phyloP scores from a whole-genome alignment of 2,797 vertebrate species.

The Tarsius wallacei region DNA sequence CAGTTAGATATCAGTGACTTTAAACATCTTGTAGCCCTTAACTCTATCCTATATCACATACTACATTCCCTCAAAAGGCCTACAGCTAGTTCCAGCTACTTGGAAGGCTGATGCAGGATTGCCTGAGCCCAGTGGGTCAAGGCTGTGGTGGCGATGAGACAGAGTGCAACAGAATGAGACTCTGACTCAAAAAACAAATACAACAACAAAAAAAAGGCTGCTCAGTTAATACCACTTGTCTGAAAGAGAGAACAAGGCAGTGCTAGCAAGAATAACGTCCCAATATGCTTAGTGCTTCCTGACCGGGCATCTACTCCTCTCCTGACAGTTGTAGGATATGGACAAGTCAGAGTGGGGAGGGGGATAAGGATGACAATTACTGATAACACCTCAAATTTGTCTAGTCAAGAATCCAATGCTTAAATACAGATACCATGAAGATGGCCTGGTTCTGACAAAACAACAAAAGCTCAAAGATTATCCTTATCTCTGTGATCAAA shows the following conservation, averaged over 20 bases:
- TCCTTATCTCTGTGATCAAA: not conserved
- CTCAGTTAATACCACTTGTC: not conserved
- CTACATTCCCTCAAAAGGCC: not conserved
- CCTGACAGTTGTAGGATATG: not conserved
- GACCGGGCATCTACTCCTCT: not conserved
- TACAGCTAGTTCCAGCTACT: not conserved
- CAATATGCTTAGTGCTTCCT: not conserved
- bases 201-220: too few relatives aligned
- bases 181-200: too few relatives aligned
- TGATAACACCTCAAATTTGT: not conserved
- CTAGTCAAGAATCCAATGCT: not conserved
- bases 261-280: not conserved
- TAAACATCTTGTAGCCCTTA: conserved; percentile 38
- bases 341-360: not conserved
- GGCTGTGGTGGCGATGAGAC: too few relatives aligned
- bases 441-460: conserved; percentile 18
- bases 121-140: too few relatives aligned
- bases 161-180: too few relatives aligned
- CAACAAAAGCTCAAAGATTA: not conserved
- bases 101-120: too few relatives aligned
- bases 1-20: not conserved
- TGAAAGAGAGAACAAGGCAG: not conserved
- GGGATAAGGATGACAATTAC: not conserved
- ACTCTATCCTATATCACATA: not conserved
- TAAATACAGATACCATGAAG: not conserved